Base-by-base conservation (phyloP, 2,888 invertebrate genomes). In the Folsomia manolachei region DNA sequence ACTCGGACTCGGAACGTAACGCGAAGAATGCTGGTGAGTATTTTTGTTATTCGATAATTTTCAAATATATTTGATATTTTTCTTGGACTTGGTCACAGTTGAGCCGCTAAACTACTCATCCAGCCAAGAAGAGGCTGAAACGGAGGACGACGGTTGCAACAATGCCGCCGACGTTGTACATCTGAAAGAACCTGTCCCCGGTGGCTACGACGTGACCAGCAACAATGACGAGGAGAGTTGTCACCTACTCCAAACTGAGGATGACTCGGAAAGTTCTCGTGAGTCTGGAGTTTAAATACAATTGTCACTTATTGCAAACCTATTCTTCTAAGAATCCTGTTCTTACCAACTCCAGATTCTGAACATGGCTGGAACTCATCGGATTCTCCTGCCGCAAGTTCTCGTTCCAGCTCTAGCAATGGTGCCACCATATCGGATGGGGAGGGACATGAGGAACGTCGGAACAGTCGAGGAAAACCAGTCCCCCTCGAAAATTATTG, bases 401-500 rank as follows among this genome's bases (percentile, higher is more conserved):
- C 78, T 1, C 76, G 75, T 53, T 79, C 78, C 9, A 78, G 78
- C 21, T 78, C 79, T 7, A 77, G 79, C 19, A 78, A 76, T 11
- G 76, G 75, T 61, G 79, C 74, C 26, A 79, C 78, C 14, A 78
- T 79, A 66, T 80, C 80, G 11, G 80, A 78, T 69, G 78, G 76
- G 0, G 80, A 80, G 69, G 76, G 71, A 23, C 69, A 66, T 7
- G 78, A 77, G 14, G 78, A 79, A 21, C 75, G 75, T 63, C 64
- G 72, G 56, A 73, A 69, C n/a, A 73, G 74, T 27, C 62, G 73
- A 56, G 62, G 75, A 23, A 71, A 75, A 9, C 79, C 79, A 53
- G 77, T 79, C 61, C 69, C 73, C 66, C 76, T 75, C 4, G 79
- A 79, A 39, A 78, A 79, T 39, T 81, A 80, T 60, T 96, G 94